Evolutionary conservation across 2,797 vertebrate species (phyloP).

Genomic region (Melanotaenia maccullochi): DNA sequence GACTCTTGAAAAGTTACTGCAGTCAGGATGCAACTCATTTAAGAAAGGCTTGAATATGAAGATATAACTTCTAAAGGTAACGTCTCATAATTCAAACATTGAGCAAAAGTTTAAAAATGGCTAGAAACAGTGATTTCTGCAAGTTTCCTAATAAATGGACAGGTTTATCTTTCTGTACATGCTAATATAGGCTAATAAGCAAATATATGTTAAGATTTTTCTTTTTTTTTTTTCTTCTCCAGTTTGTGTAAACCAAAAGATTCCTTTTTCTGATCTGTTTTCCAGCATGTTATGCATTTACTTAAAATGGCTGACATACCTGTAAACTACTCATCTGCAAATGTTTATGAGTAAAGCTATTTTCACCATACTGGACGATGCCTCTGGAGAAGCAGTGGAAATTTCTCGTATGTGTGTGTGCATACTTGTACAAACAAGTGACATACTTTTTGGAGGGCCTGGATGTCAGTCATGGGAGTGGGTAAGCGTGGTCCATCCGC

Average conservation of each 20-base stretch:
- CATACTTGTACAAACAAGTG: conserved; percentile 62
- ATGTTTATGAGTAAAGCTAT: conserved; percentile 31
- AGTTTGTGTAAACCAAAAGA: conserved; percentile 27
- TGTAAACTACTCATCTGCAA: conserved; percentile 41
- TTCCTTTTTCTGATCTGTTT: conserved; percentile 19
- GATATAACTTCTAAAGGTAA: not conserved
- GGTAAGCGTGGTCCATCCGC: conserved; percentile 64
- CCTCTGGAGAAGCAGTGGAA: conserved; percentile 29
- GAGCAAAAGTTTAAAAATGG: not conserved
- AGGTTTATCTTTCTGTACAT: not conserved
- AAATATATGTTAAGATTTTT: not conserved
- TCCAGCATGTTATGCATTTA: conserved; percentile 19
- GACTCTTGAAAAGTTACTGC: not conserved
- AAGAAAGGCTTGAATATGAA: not conserved
- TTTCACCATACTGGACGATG: conserved; percentile 10
- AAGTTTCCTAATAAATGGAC: not conserved
- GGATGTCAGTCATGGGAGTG: conserved; percentile 63
- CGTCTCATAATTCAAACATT: not conserved
- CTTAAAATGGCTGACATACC: conserved; percentile 43
- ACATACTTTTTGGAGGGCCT: conserved; percentile 59
- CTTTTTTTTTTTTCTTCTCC: conserved; percentile 3
- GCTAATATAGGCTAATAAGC: not conserved
- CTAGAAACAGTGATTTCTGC: not conserved
- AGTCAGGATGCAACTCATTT: not conserved
- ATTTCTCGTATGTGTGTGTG: conserved; percentile 37